Conservation (phyloP, 2,113 vertebrate genomes). For the Phylloscopus whistleri region DNA sequence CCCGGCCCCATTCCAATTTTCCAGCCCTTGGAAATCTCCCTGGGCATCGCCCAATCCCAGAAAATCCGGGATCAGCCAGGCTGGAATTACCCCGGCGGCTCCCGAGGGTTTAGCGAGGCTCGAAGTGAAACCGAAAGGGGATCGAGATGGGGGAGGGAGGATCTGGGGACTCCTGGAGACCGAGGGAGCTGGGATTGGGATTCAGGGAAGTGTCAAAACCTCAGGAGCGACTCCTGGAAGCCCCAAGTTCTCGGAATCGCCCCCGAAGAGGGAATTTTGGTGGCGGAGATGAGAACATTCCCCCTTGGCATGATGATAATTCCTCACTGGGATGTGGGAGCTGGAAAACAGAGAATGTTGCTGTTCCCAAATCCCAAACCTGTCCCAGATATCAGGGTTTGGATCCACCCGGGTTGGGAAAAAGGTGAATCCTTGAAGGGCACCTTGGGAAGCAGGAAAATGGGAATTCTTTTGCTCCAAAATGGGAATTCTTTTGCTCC, state of each 20-base stretch:
- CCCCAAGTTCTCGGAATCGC: not conserved
- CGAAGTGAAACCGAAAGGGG: not conserved
- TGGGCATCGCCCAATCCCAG: not conserved
- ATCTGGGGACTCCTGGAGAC: not conserved
- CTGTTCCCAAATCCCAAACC: not conserved
- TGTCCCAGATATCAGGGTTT: not conserved
- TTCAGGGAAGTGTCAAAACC: not conserved
- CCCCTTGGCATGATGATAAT: not conserved
- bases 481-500: no score
- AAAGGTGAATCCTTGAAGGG: not conserved
- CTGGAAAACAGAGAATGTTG: not conserved
- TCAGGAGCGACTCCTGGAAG: not conserved
- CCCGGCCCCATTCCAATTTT: not conserved
- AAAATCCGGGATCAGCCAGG: constrained; percentile 32
- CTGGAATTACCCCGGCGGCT: not conserved
- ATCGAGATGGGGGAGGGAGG: not conserved
- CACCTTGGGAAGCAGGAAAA: not conserved
- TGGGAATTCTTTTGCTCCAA: not conserved
- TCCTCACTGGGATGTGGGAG: not conserved
- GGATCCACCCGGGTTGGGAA: not conserved
- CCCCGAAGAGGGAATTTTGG: not conserved
- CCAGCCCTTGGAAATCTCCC: not conserved
- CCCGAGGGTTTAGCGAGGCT: not conserved
- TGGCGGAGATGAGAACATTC: not conserved
- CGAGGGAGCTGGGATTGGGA: not conserved